phyloP scores from a whole-genome alignment of 2,113 vertebrate genomes.

The Psettodes erumei region DNA sequence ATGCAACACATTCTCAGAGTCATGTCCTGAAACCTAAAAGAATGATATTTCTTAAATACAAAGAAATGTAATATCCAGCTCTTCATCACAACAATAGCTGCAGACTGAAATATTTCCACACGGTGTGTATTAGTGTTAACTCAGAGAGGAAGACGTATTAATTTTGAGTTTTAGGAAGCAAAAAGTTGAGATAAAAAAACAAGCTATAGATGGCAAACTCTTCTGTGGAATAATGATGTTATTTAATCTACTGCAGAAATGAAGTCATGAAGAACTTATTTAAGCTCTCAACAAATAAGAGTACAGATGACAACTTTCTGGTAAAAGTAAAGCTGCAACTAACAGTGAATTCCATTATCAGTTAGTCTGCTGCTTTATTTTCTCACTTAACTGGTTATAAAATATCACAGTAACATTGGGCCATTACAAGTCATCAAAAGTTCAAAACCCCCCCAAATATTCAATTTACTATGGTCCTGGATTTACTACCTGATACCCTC shows the following conservation, averaged over 20 bases:
- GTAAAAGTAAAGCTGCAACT: too few species aligned
- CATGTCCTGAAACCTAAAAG: neutral
- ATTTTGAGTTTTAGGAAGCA: neutral
- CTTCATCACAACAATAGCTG: conserved; percentile 9
- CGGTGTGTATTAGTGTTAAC: conserved; percentile 13
- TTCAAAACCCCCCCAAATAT: too few species aligned
- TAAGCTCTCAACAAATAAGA: neutral
- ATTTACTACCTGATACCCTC: too few species aligned
- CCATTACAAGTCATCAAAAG: too few species aligned
- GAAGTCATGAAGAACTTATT: neutral
- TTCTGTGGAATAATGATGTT: neutral
- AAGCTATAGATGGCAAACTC: too few species aligned
- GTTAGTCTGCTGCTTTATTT: too few species aligned
- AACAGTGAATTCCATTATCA: too few species aligned
- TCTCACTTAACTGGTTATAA: too few species aligned
- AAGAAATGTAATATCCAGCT: conserved; percentile 20
- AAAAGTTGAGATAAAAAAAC: neutral
- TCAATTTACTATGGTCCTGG: too few species aligned
- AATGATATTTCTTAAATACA: conserved; percentile 8
- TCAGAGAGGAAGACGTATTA: neutral
- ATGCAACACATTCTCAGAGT: neutral
- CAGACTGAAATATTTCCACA: conserved; percentile 26
- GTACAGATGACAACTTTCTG: neutral
- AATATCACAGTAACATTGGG: too few species aligned
- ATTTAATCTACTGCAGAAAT: neutral